A percentile compares a stretch with the other conserved stretches of the same genome.
Evolutionary conservation across 2,888 invertebrate species (phyloP).

Genomic region (Drosophila kanekoi): DNA sequence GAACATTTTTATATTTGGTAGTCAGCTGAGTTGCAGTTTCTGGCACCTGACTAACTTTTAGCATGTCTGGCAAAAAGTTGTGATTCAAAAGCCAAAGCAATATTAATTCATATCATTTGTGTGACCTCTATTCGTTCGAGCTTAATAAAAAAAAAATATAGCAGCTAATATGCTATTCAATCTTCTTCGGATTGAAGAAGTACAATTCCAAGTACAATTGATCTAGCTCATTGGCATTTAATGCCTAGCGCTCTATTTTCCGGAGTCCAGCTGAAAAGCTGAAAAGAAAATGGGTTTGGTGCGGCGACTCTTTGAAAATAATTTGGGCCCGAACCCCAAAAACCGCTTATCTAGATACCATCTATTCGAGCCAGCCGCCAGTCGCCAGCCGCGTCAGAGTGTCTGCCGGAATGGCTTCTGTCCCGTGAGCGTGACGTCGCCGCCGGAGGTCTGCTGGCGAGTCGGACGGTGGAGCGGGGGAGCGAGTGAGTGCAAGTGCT

Average conservation of each 20-base stretch:
- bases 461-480: conserved; percentile 17
- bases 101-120: conserved; percentile 8
- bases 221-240: neutral
- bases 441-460: conserved; percentile 48
- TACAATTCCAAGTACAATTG: neutral
- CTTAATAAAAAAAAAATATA: neutral
- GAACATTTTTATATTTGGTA: conserved; percentile 18
- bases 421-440: conserved; percentile 39
- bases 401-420: conserved; percentile 67
- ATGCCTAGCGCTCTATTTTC: conserved; percentile 1
- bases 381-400: conserved; percentile 49
- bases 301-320: conserved; percentile 48
- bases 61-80: conserved; percentile 13
- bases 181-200: neutral
- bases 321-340: conserved; percentile 40
- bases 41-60: conserved; percentile 7
- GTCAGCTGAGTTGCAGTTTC: conserved; percentile 29
- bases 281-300: conserved; percentile 6
- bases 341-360: conserved; percentile 58
- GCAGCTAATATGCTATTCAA: neutral
- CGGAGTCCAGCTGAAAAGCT: conserved; percentile 13
- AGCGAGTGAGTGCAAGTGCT: conserved; percentile 20
- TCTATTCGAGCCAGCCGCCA: conserved; percentile 64
- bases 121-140: conserved; percentile 10
- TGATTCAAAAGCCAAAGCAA: conserved; percentile 5